Evolutionary conservation across 2,113 vertebrate species (phyloP).

Genomic region (Archocentrus centrarchus): DNA sequence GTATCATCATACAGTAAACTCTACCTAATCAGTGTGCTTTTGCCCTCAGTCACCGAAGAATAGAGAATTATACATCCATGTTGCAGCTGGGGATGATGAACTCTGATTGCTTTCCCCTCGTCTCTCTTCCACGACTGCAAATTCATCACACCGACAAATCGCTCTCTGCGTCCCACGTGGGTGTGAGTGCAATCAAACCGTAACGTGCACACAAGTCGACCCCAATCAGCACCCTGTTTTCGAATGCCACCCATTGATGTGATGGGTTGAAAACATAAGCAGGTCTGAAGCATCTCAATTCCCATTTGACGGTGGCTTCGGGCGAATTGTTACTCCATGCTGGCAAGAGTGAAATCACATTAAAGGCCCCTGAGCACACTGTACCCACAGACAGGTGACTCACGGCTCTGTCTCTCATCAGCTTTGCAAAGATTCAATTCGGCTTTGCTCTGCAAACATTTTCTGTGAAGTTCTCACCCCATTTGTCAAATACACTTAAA

Average conservation of each 20-base stretch:
- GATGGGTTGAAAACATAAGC: slow-evolving; percentile 48
- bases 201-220: slow-evolving; percentile 51
- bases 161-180: slow-evolving; percentile 29
- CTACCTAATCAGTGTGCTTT: slow-evolving; percentile 28
- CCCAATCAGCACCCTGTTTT: slow-evolving; percentile 64
- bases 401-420: neutral
- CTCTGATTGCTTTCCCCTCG: slow-evolving; percentile 62
- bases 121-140: slow-evolving; percentile 41
- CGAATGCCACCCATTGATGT: slow-evolving; percentile 28
- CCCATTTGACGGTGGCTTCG: slow-evolving; percentile 1
- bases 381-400: neutral
- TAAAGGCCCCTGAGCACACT: slow-evolving; percentile 1
- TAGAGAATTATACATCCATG: slow-evolving; percentile 28
- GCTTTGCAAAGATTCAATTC: neutral
- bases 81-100: slow-evolving; percentile 48
- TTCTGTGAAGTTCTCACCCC: slow-evolving; percentile 1
- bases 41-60: slow-evolving; percentile 25
- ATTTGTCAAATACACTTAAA: slow-evolving; percentile 26
- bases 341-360: slow-evolving; percentile 35
- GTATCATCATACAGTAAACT: slow-evolving; percentile 31
- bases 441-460: neutral
- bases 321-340: slow-evolving; percentile 26
- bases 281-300: slow-evolving; percentile 22
- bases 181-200: slow-evolving; percentile 65
- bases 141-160: slow-evolving; percentile 54